A percentile compares a stretch with the other conserved stretches of the same genome.
These are phyloP conservation scores for Pogoniulus pusillus DNA, from an alignment of 2,797 vertebrate genomes.

Conservation along the genomic window DNA sequence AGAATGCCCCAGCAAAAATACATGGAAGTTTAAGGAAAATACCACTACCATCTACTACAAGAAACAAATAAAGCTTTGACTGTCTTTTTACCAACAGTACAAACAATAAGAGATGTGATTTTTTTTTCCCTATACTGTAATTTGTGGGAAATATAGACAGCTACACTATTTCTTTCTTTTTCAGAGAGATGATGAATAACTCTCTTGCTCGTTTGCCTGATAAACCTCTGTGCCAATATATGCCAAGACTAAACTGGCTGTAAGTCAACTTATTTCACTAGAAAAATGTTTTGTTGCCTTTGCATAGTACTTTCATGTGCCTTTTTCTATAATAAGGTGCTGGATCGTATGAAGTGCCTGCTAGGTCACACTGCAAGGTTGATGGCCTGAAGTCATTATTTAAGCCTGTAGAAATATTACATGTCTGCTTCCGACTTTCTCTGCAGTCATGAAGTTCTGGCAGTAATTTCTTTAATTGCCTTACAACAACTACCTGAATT, in stretches of 20 bases:
- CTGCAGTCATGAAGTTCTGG: not conserved
- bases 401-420: not conserved
- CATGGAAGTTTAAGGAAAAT: not conserved
- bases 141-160: not conserved
- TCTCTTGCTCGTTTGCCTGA: conserved; percentile 85
- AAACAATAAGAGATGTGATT: fast-evolving
- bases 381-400: not conserved
- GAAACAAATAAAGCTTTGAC: not conserved
- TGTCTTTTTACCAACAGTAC: not conserved
- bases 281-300: not conserved
- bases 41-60: not conserved
- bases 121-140: not conserved
- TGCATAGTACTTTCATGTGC: fast-evolving
- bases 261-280: conserved; percentile 75
- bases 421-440: not conserved
- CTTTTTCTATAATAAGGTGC: not conserved
- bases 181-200: conserved; percentile 91
- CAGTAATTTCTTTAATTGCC: not conserved
- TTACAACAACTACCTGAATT: not conserved
- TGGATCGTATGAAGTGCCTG: not conserved
- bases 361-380: not conserved
- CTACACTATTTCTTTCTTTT: not conserved
- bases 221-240: conserved; percentile 86
- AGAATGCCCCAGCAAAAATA: not conserved
- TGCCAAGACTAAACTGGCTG: conserved; percentile 93